Evolutionary conservation across 2,888 invertebrate genomes (phyloP).

Genomic region (Lithophane semibrunnea): DNA sequence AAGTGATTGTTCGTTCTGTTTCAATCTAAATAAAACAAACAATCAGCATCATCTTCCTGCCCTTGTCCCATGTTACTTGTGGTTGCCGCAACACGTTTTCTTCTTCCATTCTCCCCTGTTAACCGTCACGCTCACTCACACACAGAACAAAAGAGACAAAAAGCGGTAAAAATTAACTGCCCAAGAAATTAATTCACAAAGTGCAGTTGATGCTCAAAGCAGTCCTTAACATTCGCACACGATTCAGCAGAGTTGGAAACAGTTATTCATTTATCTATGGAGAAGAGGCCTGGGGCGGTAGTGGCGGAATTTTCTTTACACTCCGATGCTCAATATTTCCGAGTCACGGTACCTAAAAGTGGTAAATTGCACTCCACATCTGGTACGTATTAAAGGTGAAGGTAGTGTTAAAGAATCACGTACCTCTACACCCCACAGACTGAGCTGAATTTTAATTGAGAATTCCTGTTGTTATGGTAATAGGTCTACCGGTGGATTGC

Average conservation of each 20-base stretch:
- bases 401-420: constrained; percentile 36
- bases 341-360: constrained; percentile 54
- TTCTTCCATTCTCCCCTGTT: not conserved
- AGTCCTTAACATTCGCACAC: constrained; percentile 30
- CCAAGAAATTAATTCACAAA: constrained; percentile 34
- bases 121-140: not conserved
- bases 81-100: not conserved
- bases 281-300: constrained; percentile 39
- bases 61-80: not conserved
- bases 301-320: constrained; percentile 55
- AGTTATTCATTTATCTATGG: constrained; percentile 53
- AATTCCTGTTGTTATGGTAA: constrained; percentile 49
- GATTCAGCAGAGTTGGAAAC: constrained; percentile 38
- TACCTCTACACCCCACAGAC: constrained; percentile 8
- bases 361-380: constrained; percentile 58
- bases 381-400: constrained; percentile 31
- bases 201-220: constrained; percentile 38
- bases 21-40: not conserved
- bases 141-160: not conserved
- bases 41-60: not conserved
- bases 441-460: constrained; percentile 56
- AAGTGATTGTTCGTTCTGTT: not conserved
- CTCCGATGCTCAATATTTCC: constrained; percentile 57
- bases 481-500: constrained; percentile 10
- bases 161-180: not conserved